Base-by-base conservation (phyloP, 2,888 invertebrate genomes). In the Athripsodes cinereus region DNA sequence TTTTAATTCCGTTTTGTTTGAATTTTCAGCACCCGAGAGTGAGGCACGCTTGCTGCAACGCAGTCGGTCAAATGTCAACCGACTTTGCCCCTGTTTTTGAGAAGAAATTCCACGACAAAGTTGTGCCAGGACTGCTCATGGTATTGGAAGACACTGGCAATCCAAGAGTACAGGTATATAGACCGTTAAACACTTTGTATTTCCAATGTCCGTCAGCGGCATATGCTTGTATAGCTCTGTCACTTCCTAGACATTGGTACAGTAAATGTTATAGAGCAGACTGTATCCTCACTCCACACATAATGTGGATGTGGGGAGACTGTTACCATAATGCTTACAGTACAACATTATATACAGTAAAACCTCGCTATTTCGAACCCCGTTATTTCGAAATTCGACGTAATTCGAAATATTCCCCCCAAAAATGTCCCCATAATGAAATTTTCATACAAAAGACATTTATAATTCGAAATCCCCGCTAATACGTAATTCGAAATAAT, bases 51-150 rank as follows among this genome's bases (percentile, higher is more conserved):
- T 94, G 96, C 19, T 99, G 99, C 71, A 99, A 99, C 75, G 97
- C 98, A 19, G 84, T 99, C 48, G 99, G 99, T 8, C 98, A 99
- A 75, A 95, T 99, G 94, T 92, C 97, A 0, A 93, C 97, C 0
- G 99, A 99, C 76, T 99, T 99, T 76, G 96, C 96, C 2, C 97
- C 97, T 1, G 80, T 84, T 11, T 96, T 99, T 67, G 96, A 99
- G 73, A 98, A 97, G 79, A 96, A 96, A 74, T 99, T 96, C 78
- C 98, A 99, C 71, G 90, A 88, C 65, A 90, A 89, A 74, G 96
- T 99, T 49, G 90, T 99, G 31, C 94, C 96, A 10, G 94, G 92
- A 13, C 79, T 99, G 34, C 76, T 98, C 44, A 81, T 88, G 75
- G 83, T 96, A 44, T 81, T 99, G 53, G 94, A 94, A 66, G 96